These are phyloP conservation scores for Magallana ariakensis DNA, from an alignment of 1,140 invertebrate genomes.

Conservation along the genomic window DNA sequence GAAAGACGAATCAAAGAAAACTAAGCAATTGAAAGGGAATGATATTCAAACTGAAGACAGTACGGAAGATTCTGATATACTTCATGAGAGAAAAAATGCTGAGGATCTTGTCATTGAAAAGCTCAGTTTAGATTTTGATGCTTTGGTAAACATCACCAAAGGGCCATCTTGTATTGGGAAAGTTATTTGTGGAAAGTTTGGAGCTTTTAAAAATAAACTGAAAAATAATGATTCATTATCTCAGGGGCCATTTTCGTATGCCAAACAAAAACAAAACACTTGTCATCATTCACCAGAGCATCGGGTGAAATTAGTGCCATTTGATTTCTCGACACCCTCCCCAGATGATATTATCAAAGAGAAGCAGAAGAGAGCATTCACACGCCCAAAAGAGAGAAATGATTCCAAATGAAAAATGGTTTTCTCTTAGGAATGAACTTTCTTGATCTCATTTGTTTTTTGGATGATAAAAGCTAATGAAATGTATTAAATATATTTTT, in stretches of 20 bases:
- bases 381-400: conserved; percentile 42
- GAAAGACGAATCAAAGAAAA: background rate
- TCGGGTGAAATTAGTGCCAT: conserved; percentile 64
- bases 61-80: background rate
- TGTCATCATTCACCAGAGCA: conserved; percentile 2
- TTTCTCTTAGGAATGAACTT: background rate
- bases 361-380: conserved; percentile 74
- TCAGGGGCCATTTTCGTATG: conserved; percentile 58
- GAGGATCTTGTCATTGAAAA: background rate
- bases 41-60: background rate
- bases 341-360: conserved; percentile 82
- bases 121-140: background rate
- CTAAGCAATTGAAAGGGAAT: background rate
- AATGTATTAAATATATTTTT: background rate
- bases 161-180: conserved; percentile 41
- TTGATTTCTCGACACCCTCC: conserved; percentile 84
- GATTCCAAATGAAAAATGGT: background rate
- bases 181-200: conserved; percentile 24
- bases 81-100: background rate
- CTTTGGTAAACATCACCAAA: background rate
- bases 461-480: background rate
- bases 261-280: conserved; percentile 57
- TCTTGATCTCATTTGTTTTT: background rate
- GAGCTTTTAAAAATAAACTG: background rate
- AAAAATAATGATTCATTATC: background rate